Conservation (phyloP, 2,113 vertebrate species). For the Entomyzon cyanotis region DNA sequence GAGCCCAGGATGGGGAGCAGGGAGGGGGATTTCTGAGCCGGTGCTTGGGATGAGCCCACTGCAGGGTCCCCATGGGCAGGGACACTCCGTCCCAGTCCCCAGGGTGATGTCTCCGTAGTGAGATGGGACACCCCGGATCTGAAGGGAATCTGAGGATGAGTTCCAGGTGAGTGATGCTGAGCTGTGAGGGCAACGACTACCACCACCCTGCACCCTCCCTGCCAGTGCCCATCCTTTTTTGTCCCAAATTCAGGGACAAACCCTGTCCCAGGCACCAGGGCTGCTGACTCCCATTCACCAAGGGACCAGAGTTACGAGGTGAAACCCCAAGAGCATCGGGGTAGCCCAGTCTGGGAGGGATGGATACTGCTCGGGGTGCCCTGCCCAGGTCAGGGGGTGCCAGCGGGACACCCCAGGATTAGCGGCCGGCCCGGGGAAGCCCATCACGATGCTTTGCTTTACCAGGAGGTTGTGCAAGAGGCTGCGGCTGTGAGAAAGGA, state of each 20-base stretch:
- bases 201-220: background rate
- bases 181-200: background rate
- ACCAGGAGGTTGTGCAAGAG: constrained; percentile 12
- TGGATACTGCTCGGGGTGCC: background rate
- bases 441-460: background rate
- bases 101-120: background rate
- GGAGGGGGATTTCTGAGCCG: background rate
- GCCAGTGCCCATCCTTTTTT: background rate
- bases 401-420: background rate
- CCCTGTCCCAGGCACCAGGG: background rate
- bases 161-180: background rate
- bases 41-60: background rate
- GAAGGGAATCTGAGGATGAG: background rate
- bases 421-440: background rate
- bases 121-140: background rate
- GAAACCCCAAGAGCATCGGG: background rate
- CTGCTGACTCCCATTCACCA: background rate
- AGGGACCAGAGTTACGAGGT: background rate
- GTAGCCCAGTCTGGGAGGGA: background rate
- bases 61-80: background rate
- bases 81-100: background rate
- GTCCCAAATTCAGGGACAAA: background rate
- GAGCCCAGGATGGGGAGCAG: background rate
- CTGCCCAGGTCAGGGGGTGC: background rate
- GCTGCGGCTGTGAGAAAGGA: constrained; percentile 47